Base-by-base conservation (phyloP, 2,113 vertebrate species). In the Toxotes chatareus region DNA sequence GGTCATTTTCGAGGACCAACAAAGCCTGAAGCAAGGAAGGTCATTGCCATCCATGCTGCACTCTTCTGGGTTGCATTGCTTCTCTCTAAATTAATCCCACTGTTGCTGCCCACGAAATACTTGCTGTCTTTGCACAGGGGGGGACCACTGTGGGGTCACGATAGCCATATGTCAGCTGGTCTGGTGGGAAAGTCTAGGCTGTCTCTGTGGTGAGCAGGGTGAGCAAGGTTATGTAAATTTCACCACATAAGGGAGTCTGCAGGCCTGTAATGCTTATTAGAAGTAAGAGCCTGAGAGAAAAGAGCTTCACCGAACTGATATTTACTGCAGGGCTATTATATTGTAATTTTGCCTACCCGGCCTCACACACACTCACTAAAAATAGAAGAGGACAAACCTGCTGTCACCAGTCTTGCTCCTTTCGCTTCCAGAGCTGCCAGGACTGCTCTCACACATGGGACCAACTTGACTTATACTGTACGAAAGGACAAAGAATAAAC, bases 401-500 rank as follows among this genome's bases (percentile, higher is more conserved):
- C 86, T 91, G 57, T 97, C 96, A 42, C 96, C 96, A 76, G 95
- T 96, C 80, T 97, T 96, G 95, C 95, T 97, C 82, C 93, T 93
- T 76, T 95, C 84, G 7, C 96, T 95, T 86, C 86, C 84, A 3
- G 95, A 96, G 91, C 97, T 96, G 85, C 94, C 91, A 0, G 97
- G 97, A 78, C 97, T 99, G 94, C 95, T 97, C 86, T 98, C 98
- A 0, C 97, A 97, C 78, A 98, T 97, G 79, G 97, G 97, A 0
- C 97, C 97, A n/a, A 99, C 97, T 0, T 98, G 97, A 92, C 98
- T 99, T 92, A 99, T 96, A 82, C 98, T 99, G 88, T 6, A 55
- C 2, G 40, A 91, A 16, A 72, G 47, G 13, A 88, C 8, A 81
- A 60, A 40, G 10, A 47, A 59, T 36, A n/a, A 46, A 63, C 62